These are phyloP conservation scores for Chitala chitala DNA, from an alignment of 2,113 vertebrate species.

Conservation along the genomic window DNA sequence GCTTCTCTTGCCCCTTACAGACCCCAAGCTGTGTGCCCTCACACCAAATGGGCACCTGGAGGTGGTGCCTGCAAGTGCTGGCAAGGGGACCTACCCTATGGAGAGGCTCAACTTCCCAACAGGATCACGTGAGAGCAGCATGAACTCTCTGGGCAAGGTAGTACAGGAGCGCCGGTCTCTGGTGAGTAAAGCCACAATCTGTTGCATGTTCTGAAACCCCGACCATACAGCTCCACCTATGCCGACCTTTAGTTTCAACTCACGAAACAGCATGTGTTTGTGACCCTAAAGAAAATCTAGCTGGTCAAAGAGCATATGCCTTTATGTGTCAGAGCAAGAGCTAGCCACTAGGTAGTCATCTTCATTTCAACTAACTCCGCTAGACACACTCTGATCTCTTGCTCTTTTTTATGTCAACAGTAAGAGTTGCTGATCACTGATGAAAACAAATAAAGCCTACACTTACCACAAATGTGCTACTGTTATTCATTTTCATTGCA, in stretches of 20 bases:
- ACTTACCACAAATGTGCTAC: no score
- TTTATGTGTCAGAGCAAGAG: no score
- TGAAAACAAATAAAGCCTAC: no score
- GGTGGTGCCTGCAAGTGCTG: slow-evolving; percentile 57
- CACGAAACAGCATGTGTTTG: neutral
- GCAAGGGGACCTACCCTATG: slow-evolving; percentile 67
- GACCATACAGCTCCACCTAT: neutral
- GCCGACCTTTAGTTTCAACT: neutral
- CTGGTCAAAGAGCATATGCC: no score
- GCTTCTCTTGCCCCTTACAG: slow-evolving; percentile 46
- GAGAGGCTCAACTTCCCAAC: slow-evolving; percentile 73
- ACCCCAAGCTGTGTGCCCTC: slow-evolving; percentile 84
- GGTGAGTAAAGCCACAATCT: slow-evolving; percentile 55
- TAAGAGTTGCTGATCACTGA: no score
- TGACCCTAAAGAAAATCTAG: no score
- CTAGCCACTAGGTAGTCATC: no score
- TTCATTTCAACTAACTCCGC: no score
- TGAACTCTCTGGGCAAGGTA: slow-evolving; percentile 81
- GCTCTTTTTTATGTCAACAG: no score
- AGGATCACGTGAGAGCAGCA: slow-evolving; percentile 83
- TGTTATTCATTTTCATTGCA: no score
- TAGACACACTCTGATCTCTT: no score
- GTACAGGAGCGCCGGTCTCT: slow-evolving; percentile 76
- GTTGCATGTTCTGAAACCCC: no score
- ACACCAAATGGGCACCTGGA: slow-evolving; percentile 95